Evolutionary conservation across 2,888 invertebrate species (phyloP), one percentile per base, ranked within the genome.

Genomic region (Cheilosia grossa): DNA sequence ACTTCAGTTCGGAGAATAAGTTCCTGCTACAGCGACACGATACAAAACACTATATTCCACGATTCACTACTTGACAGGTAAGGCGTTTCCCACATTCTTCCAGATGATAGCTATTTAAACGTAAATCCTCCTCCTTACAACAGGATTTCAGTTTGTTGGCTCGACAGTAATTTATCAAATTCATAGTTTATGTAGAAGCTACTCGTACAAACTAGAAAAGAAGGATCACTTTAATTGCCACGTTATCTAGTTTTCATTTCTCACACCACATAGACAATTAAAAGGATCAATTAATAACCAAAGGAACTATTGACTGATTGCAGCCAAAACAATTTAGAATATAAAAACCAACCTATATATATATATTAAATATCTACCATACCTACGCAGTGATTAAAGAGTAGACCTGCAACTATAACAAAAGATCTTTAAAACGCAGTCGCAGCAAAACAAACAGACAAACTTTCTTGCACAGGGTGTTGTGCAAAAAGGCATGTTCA

Each of bases 401-500:
- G 27, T 27, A 5, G 6, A 27, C 27, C 27, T 27, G 27, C 27
- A 27, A 27, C 7, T 27, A 6, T 7, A 27, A 6, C 27, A 6
- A 27, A 19, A 47, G 33, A 53, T 1, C 27, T 13, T 24, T 24
- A 37, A 64, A 58, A 27, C 9, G 49, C 24, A 37, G 9, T 53
- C 49, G 47, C 17, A 67, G 30, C n/a, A 42, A 72, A 19, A 51
- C 15, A 74, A n/a, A 54, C 17, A 42, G 49, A 59, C 9, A 72
- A 30, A 63, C 19, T 42, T 79, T 67, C 17, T 69, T 78, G 86
- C 82, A 80, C 80, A 75, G 59, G 61, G 63, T 61, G 56, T 70
- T 79, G 87, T 80, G 86, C 79, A 64, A 47, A 61, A 89, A 90
- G 92, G 91, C 89, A 97, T 97, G 97, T 97, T 97, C 94, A 97